Percentiles rank a stretch among this genome's conserved stretches.
Evolutionary conservation across 2,113 vertebrate species (phyloP).

Genomic region (Sarotherodon lohbergeri): DNA sequence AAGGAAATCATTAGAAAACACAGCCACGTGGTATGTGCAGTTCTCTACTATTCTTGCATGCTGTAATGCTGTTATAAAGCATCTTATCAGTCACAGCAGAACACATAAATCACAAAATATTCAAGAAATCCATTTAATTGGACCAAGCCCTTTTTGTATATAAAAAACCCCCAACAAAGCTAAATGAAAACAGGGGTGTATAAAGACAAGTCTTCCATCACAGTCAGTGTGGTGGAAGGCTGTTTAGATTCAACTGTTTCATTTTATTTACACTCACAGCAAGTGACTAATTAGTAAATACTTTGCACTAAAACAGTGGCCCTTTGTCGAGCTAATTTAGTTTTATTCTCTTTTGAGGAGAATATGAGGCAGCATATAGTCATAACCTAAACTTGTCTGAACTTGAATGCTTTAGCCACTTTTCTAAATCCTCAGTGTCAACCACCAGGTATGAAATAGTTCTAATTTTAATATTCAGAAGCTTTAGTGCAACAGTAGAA

Average conservation of each 20-base stretch:
- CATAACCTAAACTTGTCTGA: neutral
- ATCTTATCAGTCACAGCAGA: neutral
- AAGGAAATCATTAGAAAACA: conserved; percentile 41
- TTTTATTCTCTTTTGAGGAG: neutral
- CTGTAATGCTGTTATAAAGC: neutral
- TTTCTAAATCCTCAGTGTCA: neutral
- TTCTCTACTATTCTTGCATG: neutral
- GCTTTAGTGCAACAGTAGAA: neutral
- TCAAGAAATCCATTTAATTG: neutral
- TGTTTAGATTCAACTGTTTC: neutral
- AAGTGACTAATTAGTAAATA: neutral
- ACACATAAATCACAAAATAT: neutral
- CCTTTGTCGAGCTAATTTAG: neutral
- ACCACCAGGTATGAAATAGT: neutral
- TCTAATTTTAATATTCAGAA: neutral
- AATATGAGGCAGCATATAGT: neutral
- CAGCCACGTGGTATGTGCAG: neutral
- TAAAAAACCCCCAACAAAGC: rapidly evolving
- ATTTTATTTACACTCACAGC: neutral
- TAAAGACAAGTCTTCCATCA: neutral
- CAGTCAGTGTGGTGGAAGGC: neutral
- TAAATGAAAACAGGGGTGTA: neutral
- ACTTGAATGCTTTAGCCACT: neutral
- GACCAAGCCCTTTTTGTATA: neutral
- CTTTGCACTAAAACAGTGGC: neutral